These are phyloP conservation scores for Lerista edwardsae DNA, from an alignment of 2,797 vertebrate genomes.

Conservation along the genomic window DNA sequence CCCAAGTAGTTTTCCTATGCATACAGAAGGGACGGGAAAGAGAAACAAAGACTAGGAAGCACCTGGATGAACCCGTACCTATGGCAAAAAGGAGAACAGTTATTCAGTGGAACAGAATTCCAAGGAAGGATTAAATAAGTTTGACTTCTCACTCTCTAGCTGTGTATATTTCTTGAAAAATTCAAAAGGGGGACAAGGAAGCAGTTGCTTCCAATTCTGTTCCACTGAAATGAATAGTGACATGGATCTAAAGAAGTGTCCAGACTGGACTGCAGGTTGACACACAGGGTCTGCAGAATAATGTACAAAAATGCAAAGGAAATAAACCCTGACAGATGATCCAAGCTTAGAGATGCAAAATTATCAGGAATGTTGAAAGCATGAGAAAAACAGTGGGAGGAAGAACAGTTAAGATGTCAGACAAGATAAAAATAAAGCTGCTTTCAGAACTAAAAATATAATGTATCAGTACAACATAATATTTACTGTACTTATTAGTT, in stretches of 20 bases:
- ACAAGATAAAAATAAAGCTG: neutral
- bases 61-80: neutral
- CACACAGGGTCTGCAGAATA: neutral
- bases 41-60: neutral
- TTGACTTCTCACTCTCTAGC: too few relatives aligned
- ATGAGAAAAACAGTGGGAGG: neutral
- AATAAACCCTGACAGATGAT: neutral
- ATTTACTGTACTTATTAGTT: neutral
- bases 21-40: neutral
- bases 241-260: neutral
- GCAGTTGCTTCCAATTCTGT: neutral
- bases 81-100: neutral
- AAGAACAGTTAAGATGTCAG: neutral
- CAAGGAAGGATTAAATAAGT: too few relatives aligned
- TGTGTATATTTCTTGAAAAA: too few relatives aligned
- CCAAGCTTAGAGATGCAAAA: neutral
- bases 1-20: neutral
- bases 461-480: neutral
- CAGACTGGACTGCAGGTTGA: neutral
- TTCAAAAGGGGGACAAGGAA: neutral
- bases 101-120: neutral
- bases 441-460: neutral
- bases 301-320: neutral
- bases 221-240: neutral
- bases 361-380: neutral